A percentile compares a stretch with the other conserved stretches of the same genome.
Evolutionary conservation across 2,113 vertebrate species (phyloP).

Genomic region (Pithys albifrons): DNA sequence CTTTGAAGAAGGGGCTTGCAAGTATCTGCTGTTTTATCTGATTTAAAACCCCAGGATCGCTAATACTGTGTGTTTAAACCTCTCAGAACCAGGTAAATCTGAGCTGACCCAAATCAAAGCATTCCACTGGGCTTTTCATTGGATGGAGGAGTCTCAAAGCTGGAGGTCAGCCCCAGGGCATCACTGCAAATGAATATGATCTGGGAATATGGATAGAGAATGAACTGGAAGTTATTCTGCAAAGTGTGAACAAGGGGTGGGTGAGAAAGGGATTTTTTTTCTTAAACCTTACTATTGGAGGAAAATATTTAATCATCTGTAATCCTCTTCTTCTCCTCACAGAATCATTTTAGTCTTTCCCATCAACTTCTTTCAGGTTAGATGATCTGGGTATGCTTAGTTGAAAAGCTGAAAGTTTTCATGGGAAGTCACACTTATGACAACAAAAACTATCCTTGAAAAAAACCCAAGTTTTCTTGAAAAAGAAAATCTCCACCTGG

Average conservation of each 20-base stretch:
- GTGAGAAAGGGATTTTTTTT: neutral
- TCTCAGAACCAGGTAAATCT: neutral
- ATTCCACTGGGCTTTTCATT: neutral
- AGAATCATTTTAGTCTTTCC: neutral
- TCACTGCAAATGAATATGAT: neutral
- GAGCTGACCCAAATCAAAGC: neutral
- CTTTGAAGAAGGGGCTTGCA: neutral
- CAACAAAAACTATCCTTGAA: neutral
- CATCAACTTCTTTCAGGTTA: neutral
- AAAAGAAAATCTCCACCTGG: rapidly evolving
- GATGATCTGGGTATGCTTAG: neutral
- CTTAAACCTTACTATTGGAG: neutral
- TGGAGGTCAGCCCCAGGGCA: neutral
- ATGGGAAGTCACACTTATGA: neutral
- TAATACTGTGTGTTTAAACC: neutral
- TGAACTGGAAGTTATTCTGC: neutral
- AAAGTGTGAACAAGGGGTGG: neutral
- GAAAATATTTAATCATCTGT: neutral
- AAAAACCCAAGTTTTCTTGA: neutral
- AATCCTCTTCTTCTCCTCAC: neutral
- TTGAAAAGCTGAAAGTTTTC: neutral
- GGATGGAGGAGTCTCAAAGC: neutral
- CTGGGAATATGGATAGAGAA: neutral
- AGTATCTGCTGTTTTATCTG: neutral
- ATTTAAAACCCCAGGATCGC: neutral